Conservation (phyloP, 2,888 invertebrate genomes). For the Drosophila anceps region DNA sequence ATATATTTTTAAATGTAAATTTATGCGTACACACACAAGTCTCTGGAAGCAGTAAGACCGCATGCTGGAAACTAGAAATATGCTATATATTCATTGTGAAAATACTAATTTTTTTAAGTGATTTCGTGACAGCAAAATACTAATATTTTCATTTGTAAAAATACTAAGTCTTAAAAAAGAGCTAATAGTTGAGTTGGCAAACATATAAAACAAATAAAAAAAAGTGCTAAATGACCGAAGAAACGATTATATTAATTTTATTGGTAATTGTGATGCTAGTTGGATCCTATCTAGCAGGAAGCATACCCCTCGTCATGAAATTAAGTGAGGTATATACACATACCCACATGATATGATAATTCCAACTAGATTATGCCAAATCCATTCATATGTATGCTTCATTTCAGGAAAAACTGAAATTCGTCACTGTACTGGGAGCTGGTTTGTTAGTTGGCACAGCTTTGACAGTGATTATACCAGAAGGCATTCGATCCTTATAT, state of each 20-base stretch:
- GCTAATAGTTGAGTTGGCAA: slow-evolving; percentile 57
- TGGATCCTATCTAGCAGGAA: slow-evolving; percentile 97
- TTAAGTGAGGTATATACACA: slow-evolving; percentile 93
- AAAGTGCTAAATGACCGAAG: slow-evolving; percentile 86
- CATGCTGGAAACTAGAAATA: background rate
- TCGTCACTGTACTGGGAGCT: slow-evolving; percentile 97
- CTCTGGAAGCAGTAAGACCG: background rate
- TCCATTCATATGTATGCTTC: background rate
- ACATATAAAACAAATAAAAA: slow-evolving; percentile 20
- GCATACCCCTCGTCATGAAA: slow-evolving; percentile 96
- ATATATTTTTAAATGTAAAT: background rate
- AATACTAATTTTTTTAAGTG: slow-evolving; percentile 5
- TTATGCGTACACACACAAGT: background rate
- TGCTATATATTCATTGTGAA: background rate
- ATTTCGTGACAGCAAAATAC: slow-evolving; percentile 3
- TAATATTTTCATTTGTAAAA: background rate
- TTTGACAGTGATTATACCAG: slow-evolving; percentile 98
- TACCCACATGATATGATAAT: slow-evolving; percentile 45
- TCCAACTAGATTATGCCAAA: slow-evolving; percentile 33
- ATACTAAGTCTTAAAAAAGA: slow-evolving; percentile 14
- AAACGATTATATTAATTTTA: slow-evolving; percentile 92
- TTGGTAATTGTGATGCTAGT: slow-evolving; percentile 96
- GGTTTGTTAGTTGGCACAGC: slow-evolving; percentile 99
- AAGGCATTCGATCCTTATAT: slow-evolving; percentile 95
- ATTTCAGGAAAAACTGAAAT: slow-evolving; percentile 94